These are phyloP conservation scores for Bovichtus diacanthus DNA, from an alignment of 2,797 vertebrate species.

Conservation along the genomic window DNA sequence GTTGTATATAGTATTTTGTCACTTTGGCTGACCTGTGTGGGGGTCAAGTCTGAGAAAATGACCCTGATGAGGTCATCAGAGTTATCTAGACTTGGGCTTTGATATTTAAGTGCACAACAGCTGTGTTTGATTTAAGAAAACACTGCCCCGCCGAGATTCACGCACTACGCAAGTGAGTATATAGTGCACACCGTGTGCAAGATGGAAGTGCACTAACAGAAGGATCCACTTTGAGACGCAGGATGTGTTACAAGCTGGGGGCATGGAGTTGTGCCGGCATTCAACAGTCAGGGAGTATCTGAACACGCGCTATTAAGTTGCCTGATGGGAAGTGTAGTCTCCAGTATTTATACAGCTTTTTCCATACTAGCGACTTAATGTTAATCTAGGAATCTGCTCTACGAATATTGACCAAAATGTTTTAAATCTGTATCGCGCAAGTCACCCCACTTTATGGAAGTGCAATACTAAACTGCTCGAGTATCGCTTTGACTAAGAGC, in stretches of 20 bases:
- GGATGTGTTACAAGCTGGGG: not conserved
- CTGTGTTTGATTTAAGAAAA: no score
- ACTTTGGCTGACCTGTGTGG: not conserved
- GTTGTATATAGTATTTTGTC: not conserved
- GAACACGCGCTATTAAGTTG: not conserved
- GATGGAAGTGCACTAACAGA: no score
- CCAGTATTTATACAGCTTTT: not conserved
- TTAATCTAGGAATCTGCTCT: not conserved
- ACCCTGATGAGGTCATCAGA: not conserved
- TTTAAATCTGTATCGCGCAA: not conserved
- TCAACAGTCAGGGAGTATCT: not conserved
- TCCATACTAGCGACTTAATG: not conserved
- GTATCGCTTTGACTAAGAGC: conserved; percentile 7
- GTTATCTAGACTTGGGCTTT: not conserved
- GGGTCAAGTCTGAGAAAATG: not conserved
- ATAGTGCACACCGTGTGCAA: no score
- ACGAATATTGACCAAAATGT: not conserved
- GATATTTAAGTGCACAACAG: no score
- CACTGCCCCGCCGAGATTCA: no score
- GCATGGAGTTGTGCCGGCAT: not conserved
- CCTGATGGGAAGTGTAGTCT: conserved; percentile 2
- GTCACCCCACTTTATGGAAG: not conserved
- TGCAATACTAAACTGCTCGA: not conserved
- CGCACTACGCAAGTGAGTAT: no score
- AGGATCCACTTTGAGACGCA: not conserved